These are phyloP conservation scores for Myotis pilosus DNA, from an alignment of 2,797 vertebrate genomes.

Conservation along the genomic window DNA sequence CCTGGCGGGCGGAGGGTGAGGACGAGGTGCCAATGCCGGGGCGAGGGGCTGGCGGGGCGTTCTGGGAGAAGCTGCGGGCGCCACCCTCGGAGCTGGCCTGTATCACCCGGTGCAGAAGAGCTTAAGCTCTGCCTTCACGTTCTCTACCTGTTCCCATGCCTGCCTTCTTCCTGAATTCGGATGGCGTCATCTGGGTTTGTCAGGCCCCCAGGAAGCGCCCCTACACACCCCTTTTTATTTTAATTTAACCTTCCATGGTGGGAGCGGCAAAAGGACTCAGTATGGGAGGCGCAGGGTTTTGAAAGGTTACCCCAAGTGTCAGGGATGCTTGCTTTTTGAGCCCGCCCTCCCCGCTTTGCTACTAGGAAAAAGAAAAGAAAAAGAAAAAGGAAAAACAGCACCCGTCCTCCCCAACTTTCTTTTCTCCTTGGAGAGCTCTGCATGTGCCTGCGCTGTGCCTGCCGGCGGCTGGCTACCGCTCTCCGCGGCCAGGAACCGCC, in stretches of 20 bases:
- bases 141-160: not conserved
- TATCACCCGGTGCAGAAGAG: not conserved
- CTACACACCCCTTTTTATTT: not conserved
- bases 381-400: not conserved
- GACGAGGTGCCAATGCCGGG: not conserved
- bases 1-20: not conserved
- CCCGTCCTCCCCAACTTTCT: not conserved
- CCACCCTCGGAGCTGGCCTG: not conserved
- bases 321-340: not conserved
- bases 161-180: not conserved
- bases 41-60: not conserved
- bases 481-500: conserved; percentile 54
- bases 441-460: not conserved
- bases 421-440: not conserved
- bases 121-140: not conserved
- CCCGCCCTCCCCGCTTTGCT: not conserved
- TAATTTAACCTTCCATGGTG: not conserved
- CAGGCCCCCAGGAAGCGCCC: not conserved
- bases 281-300: not conserved
- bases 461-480: not conserved
- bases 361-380: not conserved
- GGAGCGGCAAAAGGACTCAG: not conserved
- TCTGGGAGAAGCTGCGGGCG: not conserved
- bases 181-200: not conserved
- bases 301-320: not conserved